Base-by-base conservation (phyloP, 2,113 vertebrate species). In the Engraulis encrasicolus region DNA sequence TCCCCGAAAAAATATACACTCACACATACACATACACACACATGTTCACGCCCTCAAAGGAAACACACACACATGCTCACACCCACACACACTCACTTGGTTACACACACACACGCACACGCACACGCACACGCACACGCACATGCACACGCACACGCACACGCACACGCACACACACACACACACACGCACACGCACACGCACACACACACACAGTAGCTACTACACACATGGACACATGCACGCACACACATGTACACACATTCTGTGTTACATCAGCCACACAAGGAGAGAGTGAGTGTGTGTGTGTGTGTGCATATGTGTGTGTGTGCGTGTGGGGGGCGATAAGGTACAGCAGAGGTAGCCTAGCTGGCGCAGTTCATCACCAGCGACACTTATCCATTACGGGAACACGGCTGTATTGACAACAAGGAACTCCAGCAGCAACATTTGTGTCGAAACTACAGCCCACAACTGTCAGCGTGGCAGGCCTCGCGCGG, bases 301-400 rank as follows among this genome's bases (percentile, higher is more conserved):
- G n/a, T n/a, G n/a, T n/a, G n/a, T n/a, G n/a, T n/a, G n/a, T n/a
- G n/a, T n/a, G n/a, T n/a, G n/a, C n/a, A n/a, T n/a, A n/a, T n/a
- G n/a, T n/a, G n/a, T n/a, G n/a, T n/a, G n/a, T n/a, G n/a, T n/a
- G n/a, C n/a, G n/a, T n/a, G n/a, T n/a, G n/a, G n/a, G n/a, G 6
- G 80, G 61, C 15, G 66, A 74, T 3, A 45, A 9, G 9, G 9
- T 9, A 83, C 87, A 52, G 48, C 88, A 83, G 86, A 78, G 74
- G 88, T n/a, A n/a, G n/a, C n/a, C 40, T 45, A 91, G 83, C 83
- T 15, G 78, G 0, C 61, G 86, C 38, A 84, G 87, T 90, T 89
- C 89, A 88, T 89, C 87, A 87, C 11, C 48, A 58, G 77, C 85
- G 80, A 89, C 40, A 89, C 88, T 90, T 92, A 93, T 94, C 91